These are phyloP conservation scores for Itoplectis maculator DNA, from an alignment of 2,888 invertebrate genomes.

Conservation along the genomic window DNA sequence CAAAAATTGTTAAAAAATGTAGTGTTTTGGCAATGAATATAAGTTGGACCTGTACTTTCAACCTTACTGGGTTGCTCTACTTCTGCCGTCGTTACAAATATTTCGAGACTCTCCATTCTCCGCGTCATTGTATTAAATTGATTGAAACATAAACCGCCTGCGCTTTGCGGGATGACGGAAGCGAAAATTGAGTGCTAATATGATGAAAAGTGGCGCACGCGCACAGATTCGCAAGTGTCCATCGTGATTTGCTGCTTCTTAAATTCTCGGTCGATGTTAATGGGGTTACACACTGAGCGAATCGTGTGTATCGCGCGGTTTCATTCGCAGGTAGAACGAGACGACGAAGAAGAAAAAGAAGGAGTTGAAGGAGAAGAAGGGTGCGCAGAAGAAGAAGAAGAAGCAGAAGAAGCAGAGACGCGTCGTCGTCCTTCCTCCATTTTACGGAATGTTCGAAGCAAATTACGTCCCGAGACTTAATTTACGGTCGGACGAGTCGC, in stretches of 20 bases:
- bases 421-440: slow-evolving; percentile 61
- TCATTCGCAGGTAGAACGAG: not conserved
- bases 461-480: slow-evolving; percentile 70
- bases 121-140: no score
- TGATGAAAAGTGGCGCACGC: slow-evolving; percentile 20
- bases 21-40: no score
- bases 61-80: no score
- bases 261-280: slow-evolving; percentile 8
- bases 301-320: not conserved
- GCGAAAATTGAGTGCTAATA: not conserved
- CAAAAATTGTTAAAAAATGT: no score
- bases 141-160: not conserved
- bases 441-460: slow-evolving; percentile 69
- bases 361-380: not conserved
- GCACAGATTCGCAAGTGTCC: not conserved
- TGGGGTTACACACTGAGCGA: slow-evolving; percentile 8
- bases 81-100: no score
- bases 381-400: not conserved
- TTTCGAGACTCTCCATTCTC: no score
- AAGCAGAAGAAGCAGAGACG: slow-evolving; percentile 33
- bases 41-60: no score
- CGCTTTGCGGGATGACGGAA: slow-evolving; percentile 5
- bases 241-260: not conserved
- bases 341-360: not conserved
- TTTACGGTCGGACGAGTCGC: slow-evolving; percentile 68